Conservation (phyloP, 2,113 vertebrate species). For the Acrocephalus arundinaceus region DNA sequence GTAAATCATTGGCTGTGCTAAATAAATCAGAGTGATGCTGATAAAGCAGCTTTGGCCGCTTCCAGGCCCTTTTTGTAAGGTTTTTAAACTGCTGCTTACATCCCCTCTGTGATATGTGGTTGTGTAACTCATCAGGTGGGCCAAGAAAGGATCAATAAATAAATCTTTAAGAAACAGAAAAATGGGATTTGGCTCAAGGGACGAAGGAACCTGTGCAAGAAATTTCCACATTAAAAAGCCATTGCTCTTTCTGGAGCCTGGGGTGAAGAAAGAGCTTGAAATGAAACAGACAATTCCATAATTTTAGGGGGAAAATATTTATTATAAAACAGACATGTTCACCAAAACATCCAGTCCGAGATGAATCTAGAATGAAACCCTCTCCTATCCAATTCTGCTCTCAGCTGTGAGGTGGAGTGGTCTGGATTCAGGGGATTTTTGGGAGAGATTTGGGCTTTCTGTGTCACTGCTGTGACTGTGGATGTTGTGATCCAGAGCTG, state of each 20-base stretch:
- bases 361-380: constrained; percentile 21
- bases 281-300: constrained; percentile 74
- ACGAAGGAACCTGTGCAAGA: constrained; percentile 55
- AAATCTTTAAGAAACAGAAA: constrained; percentile 68
- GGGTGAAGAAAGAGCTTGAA: constrained; percentile 68
- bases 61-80: not conserved
- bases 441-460: not conserved
- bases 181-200: constrained; percentile 70
- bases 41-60: constrained; percentile 51
- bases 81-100: constrained; percentile 39
- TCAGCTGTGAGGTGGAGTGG: not conserved
- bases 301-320: constrained; percentile 76
- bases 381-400: not conserved
- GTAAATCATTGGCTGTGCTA: constrained; percentile 36
- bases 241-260: constrained; percentile 62
- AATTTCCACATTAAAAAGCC: constrained; percentile 82
- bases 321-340: constrained; percentile 70
- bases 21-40: constrained; percentile 50
- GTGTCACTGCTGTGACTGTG: fast-evolving
- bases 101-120: constrained; percentile 48
- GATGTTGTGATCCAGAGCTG: not conserved
- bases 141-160: constrained; percentile 73
- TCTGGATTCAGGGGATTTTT: not conserved
- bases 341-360: constrained; percentile 67
- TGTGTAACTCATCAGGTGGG: constrained; percentile 67